Evolutionary conservation across 2,888 invertebrate species (phyloP), one percentile per base, ranked within the genome.

Genomic region (Cryptus armator): DNA sequence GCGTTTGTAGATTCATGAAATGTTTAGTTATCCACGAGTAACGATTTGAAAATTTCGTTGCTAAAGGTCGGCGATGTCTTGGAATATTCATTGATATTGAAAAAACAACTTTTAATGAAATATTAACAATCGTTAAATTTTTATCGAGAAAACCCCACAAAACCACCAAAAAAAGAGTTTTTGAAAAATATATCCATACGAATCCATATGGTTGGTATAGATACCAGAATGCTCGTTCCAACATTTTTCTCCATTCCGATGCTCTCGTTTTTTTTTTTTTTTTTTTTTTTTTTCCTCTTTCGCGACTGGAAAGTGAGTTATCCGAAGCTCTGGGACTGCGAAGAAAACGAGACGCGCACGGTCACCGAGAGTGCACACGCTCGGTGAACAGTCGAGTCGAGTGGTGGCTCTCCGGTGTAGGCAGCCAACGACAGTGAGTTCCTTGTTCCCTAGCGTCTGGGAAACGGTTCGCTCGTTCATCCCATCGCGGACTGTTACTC

Each of bases 381-480:
- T 56, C 46, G 70, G 12, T 72, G 66, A 32, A 66, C 29, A 14
- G 53, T 24, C 64, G 71, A 80, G 71, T 71, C 19, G 56, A 44
- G 56, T 43, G 44, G 19, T 66, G 59, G 66, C 51, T 32, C 19
- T 62, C 48, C 44, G 62, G 24, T 59, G 44, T 32, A 48, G 68
- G 29, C 44, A 29, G 43, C 67, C 48, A 32, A 48, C 62, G 16
- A 81, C 81, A 81, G 74, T 81, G 75, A 68, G 48, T 70, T 74
- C 43, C 75, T 81, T 81, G 81, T 81, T 81, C 68, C 6, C 59
- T 29, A 67, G 59, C 62, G 59, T 68, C 75, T 75, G 68, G 19
- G 81, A 62, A 75, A 81, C 75, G 75, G 68, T 64, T 81, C 56
- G 66, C 53, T 81, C 68, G 24, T 68, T 81, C 68, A 75, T 75